Base-by-base conservation (phyloP, 2,888 invertebrate genomes). In the Pachycephus smyrnensis region DNA sequence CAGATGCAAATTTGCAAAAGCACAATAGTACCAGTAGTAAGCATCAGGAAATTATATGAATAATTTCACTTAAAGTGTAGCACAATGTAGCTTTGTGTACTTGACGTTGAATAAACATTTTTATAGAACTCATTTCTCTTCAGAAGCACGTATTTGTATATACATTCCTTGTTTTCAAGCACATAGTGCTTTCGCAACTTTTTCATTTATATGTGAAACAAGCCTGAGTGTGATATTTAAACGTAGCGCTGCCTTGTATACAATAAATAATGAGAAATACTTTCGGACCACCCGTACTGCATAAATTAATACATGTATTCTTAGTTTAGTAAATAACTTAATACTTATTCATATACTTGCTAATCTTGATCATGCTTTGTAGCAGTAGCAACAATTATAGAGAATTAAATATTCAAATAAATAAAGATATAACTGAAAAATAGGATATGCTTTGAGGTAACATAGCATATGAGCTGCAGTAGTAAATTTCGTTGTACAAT, bases 321-420 rank as follows among this genome's bases (percentile, higher is more conserved):
- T 55, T 23, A 23, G 23, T 55, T 55, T 55, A 6, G 23, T 55
- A 55, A 71, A 71, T 71, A 71, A 71, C 71, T 71, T 71, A 71
- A 71, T 71, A 71, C 71, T 71, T 71, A 33, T 71, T 71, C 9
- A 71, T 32, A 71, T 71, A 71, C 11, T 71, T 71, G 3, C 71
- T 32, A 30, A 71, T 30, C 12, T 71, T 55, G 40, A 55, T 55
- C 23, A 55, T 55, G 55, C 23, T 55, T 55, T 55, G 55, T 23
- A 55, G 55, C 55, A 71, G 4, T 31, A 33, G 31, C 12, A 71
- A 71, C 15, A 69, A 69, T 32, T 31, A 69, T 12, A 71, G 71
- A 31, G 12, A 12, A 12, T 71, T 71, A 71, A 71, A 71, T 71
- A 71, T 71, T 71, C 9, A 31, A 71, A 71, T 71, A 71, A 71